A percentile compares a stretch with the other conserved stretches of the same genome.
phyloP scores from a whole-genome alignment of 2,888 invertebrate species.

The Philonicus albiceps region DNA sequence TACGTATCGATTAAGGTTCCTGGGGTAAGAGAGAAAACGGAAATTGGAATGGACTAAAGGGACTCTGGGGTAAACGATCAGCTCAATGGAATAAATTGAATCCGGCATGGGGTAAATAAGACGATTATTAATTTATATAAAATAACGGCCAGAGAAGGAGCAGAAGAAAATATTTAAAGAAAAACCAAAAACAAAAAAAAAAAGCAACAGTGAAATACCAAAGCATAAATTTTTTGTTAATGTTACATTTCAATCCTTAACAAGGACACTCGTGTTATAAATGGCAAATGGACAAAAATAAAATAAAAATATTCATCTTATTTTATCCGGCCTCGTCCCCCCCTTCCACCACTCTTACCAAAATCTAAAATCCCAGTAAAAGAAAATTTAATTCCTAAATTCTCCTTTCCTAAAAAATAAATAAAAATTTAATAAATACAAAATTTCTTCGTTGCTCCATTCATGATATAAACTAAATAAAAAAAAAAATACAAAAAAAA shows the following conservation, averaged over 20 bases:
- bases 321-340: too few species aligned
- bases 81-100: constrained; percentile 62
- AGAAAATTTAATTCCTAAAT: neutral
- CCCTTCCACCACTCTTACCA: too few species aligned
- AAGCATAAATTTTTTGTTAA: neutral
- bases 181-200: neutral
- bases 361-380: neutral
- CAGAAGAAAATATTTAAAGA: neutral
- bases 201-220: neutral
- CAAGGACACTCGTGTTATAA: neutral
- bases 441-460: neutral
- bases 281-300: neutral
- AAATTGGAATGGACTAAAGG: constrained; percentile 77
- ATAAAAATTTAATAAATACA: too few species aligned
- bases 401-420: neutral
- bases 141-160: neutral
- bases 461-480: neutral
- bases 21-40: constrained; percentile 82
- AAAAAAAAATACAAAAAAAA: neutral
- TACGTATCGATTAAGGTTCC: constrained; percentile 65
- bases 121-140: constrained; percentile 27
- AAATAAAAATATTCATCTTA: neutral
- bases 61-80: constrained; percentile 78
- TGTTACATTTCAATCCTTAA: neutral
- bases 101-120: constrained; percentile 63